Evolutionary conservation across 2,797 vertebrate genomes (phyloP).

Genomic region (Rhyacichthys aspro): DNA sequence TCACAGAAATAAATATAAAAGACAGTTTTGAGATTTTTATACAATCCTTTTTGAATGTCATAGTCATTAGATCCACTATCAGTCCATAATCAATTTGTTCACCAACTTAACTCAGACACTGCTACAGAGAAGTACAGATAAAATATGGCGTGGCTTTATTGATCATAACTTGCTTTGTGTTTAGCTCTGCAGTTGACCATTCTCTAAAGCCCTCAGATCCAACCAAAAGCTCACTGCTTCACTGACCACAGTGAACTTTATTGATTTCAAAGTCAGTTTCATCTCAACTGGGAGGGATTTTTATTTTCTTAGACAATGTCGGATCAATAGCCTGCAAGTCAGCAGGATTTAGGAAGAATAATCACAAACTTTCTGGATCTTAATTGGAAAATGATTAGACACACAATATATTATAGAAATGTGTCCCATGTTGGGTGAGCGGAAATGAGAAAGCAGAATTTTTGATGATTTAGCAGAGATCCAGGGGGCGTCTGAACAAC

Average conservation of each 20-base stretch:
- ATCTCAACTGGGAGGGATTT: slow-evolving; percentile 27
- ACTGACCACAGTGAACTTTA: slow-evolving; percentile 46
- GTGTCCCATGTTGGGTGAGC: slow-evolving; percentile 34
- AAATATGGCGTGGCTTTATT: slow-evolving; percentile 45
- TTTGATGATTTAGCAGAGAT: slow-evolving; percentile 70
- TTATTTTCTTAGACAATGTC: slow-evolving; percentile 43
- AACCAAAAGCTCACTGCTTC: slow-evolving; percentile 22
- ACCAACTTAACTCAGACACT: neutral
- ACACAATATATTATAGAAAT: slow-evolving; percentile 46
- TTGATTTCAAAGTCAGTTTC: slow-evolving; percentile 61
- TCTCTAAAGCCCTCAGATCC: slow-evolving; percentile 35
- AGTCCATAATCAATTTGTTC: slow-evolving; percentile 10
- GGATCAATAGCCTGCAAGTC: slow-evolving; percentile 47
- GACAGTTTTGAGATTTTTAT: neutral
- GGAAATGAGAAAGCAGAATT: slow-evolving; percentile 57
- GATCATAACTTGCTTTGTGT: slow-evolving; percentile 58
- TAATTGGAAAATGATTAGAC: slow-evolving; percentile 46
- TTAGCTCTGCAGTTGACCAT: slow-evolving; percentile 37
- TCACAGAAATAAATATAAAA: slow-evolving; percentile 4
- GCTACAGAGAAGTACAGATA: slow-evolving; percentile 17
- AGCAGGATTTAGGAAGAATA: slow-evolving; percentile 15
- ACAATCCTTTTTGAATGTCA: neutral
- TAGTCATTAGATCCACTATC: too few species aligned
- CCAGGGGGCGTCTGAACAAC: slow-evolving; percentile 61
- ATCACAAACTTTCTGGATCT: slow-evolving; percentile 17